Base-by-base conservation (phyloP, 2,113 vertebrate species). In the Corynorhinus townsendii region DNA sequence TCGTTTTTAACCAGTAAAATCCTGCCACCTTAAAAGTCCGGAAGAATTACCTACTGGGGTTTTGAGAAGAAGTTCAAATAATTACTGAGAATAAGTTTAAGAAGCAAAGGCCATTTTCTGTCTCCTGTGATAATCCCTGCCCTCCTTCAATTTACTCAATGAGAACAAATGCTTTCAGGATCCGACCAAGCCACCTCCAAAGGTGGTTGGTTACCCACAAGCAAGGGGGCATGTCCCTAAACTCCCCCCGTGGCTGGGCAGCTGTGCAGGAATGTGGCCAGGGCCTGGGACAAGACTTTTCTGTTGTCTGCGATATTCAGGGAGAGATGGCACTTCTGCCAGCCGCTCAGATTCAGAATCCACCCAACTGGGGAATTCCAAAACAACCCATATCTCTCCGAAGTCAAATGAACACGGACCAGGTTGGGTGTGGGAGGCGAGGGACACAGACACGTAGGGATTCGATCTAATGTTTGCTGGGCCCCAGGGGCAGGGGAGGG, bases 31-130 rank as follows among this genome's bases (percentile, higher is more conserved):
- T 75, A 22, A 89, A 88, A 68, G 81, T 84, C 69, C 80, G 88
- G 49, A 91, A 86, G 47, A 79, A 81, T 40, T 76, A 80, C 71
- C 72, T 45, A 20, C 64, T 64, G 38, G 33, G 7, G 45, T 94
- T 96, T 94, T 82, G n/a, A 90, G 72, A 92, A 24, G 64, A 90
- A 92, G 56, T 71, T 82, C 76, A 68, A 89, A 93, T 79, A 82
- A 71, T 86, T 93, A 79, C 1, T 68, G 52, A 86, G 79, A 84
- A 86, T 79, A 91, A 84, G 75, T 69, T 93, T 66, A 95, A 85
- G 45, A 93, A 64, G 47, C 76, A 95, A 96, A 97, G 43, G 33
- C 33, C 28, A 56, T 88, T 85, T 95, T 68, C 84, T 92, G n/a
- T 26, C 72, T 62, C 81, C 94, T 93, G 38, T 28, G 89, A 84